phyloP scores from a whole-genome alignment of 1,140 invertebrate species.

The Saccostrea glomerata region DNA sequence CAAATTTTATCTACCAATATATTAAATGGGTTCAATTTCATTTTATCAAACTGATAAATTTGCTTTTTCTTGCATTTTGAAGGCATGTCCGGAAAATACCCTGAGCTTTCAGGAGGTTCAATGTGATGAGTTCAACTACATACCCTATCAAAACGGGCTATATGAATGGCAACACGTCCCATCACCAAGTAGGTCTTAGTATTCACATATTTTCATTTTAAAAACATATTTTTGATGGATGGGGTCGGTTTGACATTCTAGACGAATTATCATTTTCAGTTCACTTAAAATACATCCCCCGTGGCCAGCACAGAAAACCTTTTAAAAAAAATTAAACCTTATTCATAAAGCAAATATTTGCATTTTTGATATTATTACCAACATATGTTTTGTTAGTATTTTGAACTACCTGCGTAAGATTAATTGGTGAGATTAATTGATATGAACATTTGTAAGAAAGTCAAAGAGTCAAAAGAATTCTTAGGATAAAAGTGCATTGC shows the following conservation, averaged over 20 bases:
- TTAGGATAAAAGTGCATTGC: background rate
- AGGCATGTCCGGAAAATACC: constrained; percentile 86
- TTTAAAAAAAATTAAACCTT: background rate
- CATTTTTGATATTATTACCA: background rate
- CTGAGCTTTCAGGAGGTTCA: constrained; percentile 88
- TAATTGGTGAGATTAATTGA: background rate
- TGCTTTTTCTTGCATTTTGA: constrained; percentile 55
- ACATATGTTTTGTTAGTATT: too few species aligned
- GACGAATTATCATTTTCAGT: background rate
- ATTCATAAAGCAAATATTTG: background rate
- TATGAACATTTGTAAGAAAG: background rate
- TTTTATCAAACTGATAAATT: background rate
- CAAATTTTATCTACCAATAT: background rate
- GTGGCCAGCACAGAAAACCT: background rate
- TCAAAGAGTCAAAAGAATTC: background rate
- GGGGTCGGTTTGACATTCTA: background rate
- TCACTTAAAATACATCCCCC: background rate
- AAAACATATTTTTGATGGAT: background rate
- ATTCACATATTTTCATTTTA: constrained; percentile 3
- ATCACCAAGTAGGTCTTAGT: constrained; percentile 42
- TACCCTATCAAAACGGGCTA: constrained; percentile 86
- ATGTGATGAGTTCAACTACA: constrained; percentile 87
- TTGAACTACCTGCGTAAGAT: too few species aligned
- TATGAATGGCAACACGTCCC: constrained; percentile 89
- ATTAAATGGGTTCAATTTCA: background rate